A percentile compares a stretch with the other conserved stretches of the same genome.
These are phyloP conservation scores for Taphrorychus bicolor DNA, from an alignment of 2,888 invertebrate species.

Conservation along the genomic window DNA sequence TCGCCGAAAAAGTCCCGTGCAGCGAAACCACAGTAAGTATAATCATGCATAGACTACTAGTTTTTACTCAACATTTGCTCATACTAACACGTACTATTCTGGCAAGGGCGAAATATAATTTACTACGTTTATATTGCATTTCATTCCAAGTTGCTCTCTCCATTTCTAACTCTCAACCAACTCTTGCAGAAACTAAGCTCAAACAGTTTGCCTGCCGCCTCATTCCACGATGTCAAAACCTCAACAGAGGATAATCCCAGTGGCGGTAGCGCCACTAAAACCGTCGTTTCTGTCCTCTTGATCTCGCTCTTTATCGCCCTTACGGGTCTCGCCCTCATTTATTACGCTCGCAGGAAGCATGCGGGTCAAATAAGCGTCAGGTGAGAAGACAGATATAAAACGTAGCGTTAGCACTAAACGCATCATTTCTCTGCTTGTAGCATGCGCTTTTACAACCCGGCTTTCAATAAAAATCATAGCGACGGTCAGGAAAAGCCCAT, in stretches of 20 bases:
- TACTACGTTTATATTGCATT: too few relatives aligned
- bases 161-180: too few relatives aligned
- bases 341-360: slow-evolving; percentile 42
- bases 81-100: too few relatives aligned
- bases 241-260: not conserved
- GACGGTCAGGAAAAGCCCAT: slow-evolving; percentile 45
- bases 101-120: too few relatives aligned
- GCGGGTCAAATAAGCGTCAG: slow-evolving; percentile 46
- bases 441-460: slow-evolving; percentile 55
- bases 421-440: slow-evolving; percentile 42
- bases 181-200: too few relatives aligned
- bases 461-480: slow-evolving; percentile 47
- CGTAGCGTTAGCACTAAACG: not conserved
- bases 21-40: not conserved
- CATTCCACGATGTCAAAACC: slow-evolving; percentile 35
- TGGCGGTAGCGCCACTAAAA: slow-evolving; percentile 16
- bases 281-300: slow-evolving; percentile 44
- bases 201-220: slow-evolving; percentile 1
- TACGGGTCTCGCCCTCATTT: slow-evolving; percentile 35
- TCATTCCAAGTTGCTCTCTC: too few relatives aligned
- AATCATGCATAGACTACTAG: too few relatives aligned
- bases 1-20: slow-evolving; percentile 56
- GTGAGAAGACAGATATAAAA: slow-evolving; percentile 43
- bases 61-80: too few relatives aligned
- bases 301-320: slow-evolving; percentile 43